phyloP scores from a whole-genome alignment of 2,797 vertebrate genomes.

The Fringilla coelebs region DNA sequence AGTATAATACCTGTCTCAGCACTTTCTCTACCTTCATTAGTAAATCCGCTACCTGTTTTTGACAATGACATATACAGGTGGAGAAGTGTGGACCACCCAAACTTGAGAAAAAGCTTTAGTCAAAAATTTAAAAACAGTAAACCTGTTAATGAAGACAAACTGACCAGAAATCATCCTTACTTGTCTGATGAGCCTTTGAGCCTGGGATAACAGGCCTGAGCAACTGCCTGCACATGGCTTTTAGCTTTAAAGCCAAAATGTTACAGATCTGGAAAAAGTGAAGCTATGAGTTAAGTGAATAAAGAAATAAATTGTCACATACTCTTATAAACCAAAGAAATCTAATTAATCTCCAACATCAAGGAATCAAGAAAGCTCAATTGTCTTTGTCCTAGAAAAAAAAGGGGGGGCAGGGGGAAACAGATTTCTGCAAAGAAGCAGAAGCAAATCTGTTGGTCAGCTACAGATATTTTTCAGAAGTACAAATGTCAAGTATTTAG shows the following conservation, averaged over 20 bases:
- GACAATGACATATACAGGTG: background rate
- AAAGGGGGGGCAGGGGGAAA: background rate
- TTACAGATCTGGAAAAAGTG: background rate
- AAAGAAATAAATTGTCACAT: background rate
- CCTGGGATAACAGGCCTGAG: background rate
- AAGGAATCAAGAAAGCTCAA: background rate
- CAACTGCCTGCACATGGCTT: background rate
- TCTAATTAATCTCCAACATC: background rate
- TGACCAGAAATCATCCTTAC: background rate
- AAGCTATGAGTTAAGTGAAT: background rate
- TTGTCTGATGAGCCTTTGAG: background rate
- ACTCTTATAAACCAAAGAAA: background rate
- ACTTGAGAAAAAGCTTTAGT: background rate
- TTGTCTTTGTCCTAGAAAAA: background rate
- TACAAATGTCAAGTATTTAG: background rate
- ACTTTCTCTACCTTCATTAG: background rate
- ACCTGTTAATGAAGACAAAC: background rate
- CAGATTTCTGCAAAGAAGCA: background rate
- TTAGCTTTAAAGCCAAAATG: background rate
- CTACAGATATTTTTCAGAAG: background rate
- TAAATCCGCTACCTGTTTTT: background rate
- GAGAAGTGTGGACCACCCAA: background rate
- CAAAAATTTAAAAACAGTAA: background rate
- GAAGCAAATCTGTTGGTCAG: background rate
- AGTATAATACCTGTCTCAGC: background rate